Percentiles rank a stretch among this genome's conserved stretches.
Evolutionary conservation across 1,140 invertebrate species (phyloP).

Genomic region (Ruditapes philippinarum): DNA sequence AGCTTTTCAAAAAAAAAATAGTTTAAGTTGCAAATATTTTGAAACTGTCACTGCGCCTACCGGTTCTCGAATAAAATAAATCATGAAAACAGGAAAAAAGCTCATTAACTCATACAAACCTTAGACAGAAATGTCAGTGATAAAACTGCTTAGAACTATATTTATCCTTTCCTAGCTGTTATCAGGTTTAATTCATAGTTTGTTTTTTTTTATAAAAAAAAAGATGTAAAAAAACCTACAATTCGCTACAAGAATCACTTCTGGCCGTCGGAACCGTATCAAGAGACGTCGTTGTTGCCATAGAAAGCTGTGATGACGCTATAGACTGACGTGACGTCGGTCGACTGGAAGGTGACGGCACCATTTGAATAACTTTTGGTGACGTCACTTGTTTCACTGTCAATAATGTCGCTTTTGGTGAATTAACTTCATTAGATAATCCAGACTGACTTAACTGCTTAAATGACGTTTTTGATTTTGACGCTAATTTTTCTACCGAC

Average conservation of each 20-base stretch:
- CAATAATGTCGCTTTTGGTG: neutral
- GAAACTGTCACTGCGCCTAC: no score
- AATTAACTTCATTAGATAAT: neutral
- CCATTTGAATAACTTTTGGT: neutral
- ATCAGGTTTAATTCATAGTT: no score
- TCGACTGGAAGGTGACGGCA: neutral
- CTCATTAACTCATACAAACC: no score
- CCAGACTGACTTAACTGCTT: neutral
- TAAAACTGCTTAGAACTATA: no score
- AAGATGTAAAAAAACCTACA: slow-evolving; percentile 46
- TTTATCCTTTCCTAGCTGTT: no score
- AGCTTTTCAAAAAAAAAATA: no score
- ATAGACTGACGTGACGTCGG: slow-evolving; percentile 48
- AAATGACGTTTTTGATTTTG: neutral
- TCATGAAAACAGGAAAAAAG: no score
- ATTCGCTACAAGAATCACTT: slow-evolving; percentile 22
- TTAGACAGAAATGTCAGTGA: no score
- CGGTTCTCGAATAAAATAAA: no score
- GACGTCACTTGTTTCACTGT: slow-evolving; percentile 6
- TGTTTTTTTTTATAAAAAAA: no score
- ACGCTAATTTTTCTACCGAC: neutral
- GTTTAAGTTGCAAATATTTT: no score
- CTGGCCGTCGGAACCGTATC: no score
- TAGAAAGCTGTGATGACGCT: slow-evolving; percentile 12
- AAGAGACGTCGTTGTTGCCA: slow-evolving; percentile 42